Base-by-base conservation (phyloP, 2,797 vertebrate genomes). In the Clarias laeviceps region DNA sequence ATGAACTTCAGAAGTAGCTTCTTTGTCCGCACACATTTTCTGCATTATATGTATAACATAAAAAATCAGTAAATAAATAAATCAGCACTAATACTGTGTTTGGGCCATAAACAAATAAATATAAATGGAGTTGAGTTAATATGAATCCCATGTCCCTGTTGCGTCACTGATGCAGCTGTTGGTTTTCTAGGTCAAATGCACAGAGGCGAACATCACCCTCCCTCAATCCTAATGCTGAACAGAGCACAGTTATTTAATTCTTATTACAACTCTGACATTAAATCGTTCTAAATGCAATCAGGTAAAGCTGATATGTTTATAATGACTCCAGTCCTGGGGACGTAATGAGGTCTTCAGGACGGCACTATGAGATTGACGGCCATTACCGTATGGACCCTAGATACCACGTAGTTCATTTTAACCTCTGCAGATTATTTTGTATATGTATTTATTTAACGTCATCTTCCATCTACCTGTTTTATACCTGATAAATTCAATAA, bases 131-230 rank as follows among this genome's bases (percentile, higher is more conserved):
- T 27, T 22, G 17, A 9, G 12, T 77, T 84, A 40, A 84, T 76
- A 62, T 34, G 56, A 84, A 83, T 78, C 78, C 50, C n/a, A 22
- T 50, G 78, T 56, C 24, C 56, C 2, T 81, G 64, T 50, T n/a
- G 68, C 15, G 34, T 17, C 29, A 73, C 80, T 50, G 64, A 54
- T 72, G 27, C 22, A 56, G 65, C 64, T 74, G 34, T 24, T 82
- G 78, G 80, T 56, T 89, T 93, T 94, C 89, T 92, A 89, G 92
- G 90, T 91, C 91, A 91, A 81, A 86, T 59, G 72, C 61, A 85
- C 29, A 74, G 72, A 90, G 85, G 83, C 80, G 85, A 61, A 80
- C 74, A 64, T 59, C 82, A 40, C 62, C 80, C 88, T 79, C 86
- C 66, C 22, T 76, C 27, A 37, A 82, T 59, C 70, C 81, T 32